A percentile compares a stretch with the other conserved stretches of the same genome.
These are phyloP conservation scores for Caenorhabditis briggsae DNA, from an alignment of 1,140 invertebrate species.

Conservation along the genomic window DNA sequence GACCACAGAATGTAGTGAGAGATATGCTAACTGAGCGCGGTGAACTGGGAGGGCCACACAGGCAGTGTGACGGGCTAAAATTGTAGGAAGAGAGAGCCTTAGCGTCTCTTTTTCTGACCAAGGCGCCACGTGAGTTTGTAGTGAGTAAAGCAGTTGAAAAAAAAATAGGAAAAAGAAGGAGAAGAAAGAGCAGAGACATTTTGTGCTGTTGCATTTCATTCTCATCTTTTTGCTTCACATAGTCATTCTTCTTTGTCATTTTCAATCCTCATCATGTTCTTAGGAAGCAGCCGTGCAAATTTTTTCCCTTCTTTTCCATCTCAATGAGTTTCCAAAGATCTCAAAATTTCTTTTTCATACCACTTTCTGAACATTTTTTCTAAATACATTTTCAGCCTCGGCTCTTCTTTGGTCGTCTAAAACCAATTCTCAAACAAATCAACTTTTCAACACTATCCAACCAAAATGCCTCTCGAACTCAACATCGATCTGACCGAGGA, in stretches of 20 bases:
- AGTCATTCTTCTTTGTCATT: constrained; percentile 20
- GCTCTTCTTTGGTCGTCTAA: constrained; percentile 48
- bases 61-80: constrained; percentile 15
- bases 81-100: neutral
- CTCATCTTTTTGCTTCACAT: neutral
- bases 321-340: neutral
- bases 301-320: neutral
- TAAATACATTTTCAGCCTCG: constrained; percentile 28
- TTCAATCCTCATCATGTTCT: neutral
- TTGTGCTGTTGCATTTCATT: constrained; percentile 26
- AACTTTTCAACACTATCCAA: neutral
- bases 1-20: constrained; percentile 4
- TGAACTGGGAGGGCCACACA: constrained; percentile 4
- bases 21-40: neutral
- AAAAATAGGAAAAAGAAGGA: neutral
- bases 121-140: constrained; percentile 46
- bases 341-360: neutral
- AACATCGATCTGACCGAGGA: constrained; percentile 44
- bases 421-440: constrained; percentile 16
- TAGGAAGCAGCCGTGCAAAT: neutral
- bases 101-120: constrained; percentile 6
- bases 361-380: neutral
- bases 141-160: constrained; percentile 36
- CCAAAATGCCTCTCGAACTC: constrained; percentile 15
- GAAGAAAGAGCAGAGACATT: constrained; percentile 19